Base-by-base conservation (phyloP, 2,113 vertebrate genomes). In the Chascanopsetta lugubris region DNA sequence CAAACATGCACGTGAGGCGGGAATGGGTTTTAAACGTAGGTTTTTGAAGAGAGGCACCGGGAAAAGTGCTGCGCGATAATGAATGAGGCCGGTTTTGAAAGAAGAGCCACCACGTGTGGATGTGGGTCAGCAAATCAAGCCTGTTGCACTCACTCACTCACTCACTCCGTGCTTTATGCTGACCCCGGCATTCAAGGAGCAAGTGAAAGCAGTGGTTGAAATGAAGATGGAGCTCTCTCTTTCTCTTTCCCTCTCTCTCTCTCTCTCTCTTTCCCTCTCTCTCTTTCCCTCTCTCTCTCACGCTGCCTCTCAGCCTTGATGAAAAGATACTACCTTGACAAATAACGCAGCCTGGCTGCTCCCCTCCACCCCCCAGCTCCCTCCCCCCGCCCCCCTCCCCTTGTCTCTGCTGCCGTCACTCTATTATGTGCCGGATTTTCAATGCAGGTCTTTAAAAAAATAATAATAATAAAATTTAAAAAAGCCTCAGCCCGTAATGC, bases 261-360 rank as follows among this genome's bases (percentile, higher is more conserved):
- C 67, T 69, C 47, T 48, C 40, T 60, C 54, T 53, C 26, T 56
- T 69, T 73, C 61, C 6, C 12, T 42, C 46, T 69, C 73, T 82
- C 85, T 69, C 63, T 54, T n/a, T n/a, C 49, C 6, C 12, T 42
- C 46, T 69, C 73, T 82, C 85, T 69, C 63, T 54, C 67, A 72
- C 47, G 51, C 40, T 60, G 57, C 56, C 26, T 56, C 72, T 73
- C 61, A 58, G 62, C 40, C 47, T 40, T 18, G 58, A 83, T 82
- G 76, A 88, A 85, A 87, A 82, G 82, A 87, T 63, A 55, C 68
- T 82, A 80, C 80, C 80, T 77, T 77, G 72, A 70, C 61, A 72
- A 69, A 86, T 67, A 61, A 80, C 47, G 3, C 72, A 65, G 67
- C n/a, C n/a, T n/a, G n/a, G n/a, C n/a, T n/a, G n/a, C n/a, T n/a